Evolutionary conservation across 2,888 invertebrate species (phyloP).

Genomic region (Lycophotia porphyrea): DNA sequence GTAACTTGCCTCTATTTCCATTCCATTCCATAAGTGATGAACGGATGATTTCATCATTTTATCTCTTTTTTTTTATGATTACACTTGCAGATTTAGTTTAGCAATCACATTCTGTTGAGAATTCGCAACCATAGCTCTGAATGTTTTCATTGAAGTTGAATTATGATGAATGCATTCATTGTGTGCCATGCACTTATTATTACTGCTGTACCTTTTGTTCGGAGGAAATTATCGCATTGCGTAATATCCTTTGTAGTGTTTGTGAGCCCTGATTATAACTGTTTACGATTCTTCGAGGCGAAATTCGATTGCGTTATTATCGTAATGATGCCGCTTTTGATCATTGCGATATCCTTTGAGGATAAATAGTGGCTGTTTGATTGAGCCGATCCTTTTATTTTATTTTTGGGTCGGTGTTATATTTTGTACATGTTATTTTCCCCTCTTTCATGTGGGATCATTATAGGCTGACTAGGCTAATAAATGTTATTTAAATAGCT

Average conservation of each 20-base stretch:
- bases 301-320: conserved; percentile 60
- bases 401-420: not conserved
- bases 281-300: conserved; percentile 60
- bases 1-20: conserved; percentile 21
- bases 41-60: conserved; percentile 48
- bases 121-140: conserved; percentile 75
- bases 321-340: conserved; percentile 34
- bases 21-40: conserved; percentile 41
- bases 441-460: not conserved
- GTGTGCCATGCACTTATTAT: conserved; percentile 73
- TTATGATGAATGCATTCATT: conserved; percentile 83
- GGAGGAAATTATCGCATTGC: conserved; percentile 81
- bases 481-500: not conserved
- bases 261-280: conserved; percentile 71
- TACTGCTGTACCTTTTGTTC: conserved; percentile 81
- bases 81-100: conserved; percentile 60
- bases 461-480: not conserved
- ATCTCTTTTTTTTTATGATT: conserved; percentile 59
- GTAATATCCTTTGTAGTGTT: conserved; percentile 77
- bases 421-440: not conserved
- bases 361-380: not conserved
- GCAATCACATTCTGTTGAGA: conserved; percentile 76
- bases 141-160: conserved; percentile 81
- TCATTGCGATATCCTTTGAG: conserved; percentile 6
- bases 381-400: not conserved